Evolutionary conservation across 2,113 vertebrate genomes (phyloP).

Genomic region (Lepus americanus): DNA sequence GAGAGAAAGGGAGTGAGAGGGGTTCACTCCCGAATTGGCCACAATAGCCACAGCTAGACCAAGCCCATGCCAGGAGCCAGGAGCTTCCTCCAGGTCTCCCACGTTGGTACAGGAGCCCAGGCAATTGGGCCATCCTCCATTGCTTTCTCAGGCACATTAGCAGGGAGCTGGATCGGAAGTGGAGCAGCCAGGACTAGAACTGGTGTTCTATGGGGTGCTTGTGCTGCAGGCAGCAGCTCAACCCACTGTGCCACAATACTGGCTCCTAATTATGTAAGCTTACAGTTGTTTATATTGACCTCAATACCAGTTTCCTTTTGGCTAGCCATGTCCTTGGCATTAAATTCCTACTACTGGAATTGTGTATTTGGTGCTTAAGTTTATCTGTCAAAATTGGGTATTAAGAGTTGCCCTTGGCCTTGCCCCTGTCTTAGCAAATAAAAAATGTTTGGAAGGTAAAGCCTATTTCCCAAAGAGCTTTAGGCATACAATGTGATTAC

Average conservation of each 20-base stretch:
- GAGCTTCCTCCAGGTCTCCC: no score
- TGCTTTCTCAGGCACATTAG: no score
- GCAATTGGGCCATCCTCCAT: no score
- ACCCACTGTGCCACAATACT: no score
- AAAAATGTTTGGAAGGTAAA: not conserved
- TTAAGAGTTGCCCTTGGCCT: not conserved
- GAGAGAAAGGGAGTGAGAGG: no score
- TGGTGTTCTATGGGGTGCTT: not conserved
- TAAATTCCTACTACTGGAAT: conserved; percentile 34
- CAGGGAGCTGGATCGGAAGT: no score
- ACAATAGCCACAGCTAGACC: no score
- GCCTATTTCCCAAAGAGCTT: not conserved
- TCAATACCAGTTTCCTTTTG: not conserved
- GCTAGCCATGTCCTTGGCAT: not conserved
- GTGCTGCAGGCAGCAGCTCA: no score
- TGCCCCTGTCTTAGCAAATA: not conserved
- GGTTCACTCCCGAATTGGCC: no score
- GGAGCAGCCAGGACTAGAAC: no score
- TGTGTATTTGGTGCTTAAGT: not conserved
- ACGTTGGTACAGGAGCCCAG: no score
- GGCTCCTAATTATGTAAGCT: not conserved
- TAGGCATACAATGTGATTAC: not conserved
- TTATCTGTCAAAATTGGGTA: not conserved
- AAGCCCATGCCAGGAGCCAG: no score
- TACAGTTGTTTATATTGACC: not conserved